A percentile compares a stretch with the other conserved stretches of the same genome.
phyloP scores from a whole-genome alignment of 2,797 vertebrate genomes.

The Gambelia wislizenii region DNA sequence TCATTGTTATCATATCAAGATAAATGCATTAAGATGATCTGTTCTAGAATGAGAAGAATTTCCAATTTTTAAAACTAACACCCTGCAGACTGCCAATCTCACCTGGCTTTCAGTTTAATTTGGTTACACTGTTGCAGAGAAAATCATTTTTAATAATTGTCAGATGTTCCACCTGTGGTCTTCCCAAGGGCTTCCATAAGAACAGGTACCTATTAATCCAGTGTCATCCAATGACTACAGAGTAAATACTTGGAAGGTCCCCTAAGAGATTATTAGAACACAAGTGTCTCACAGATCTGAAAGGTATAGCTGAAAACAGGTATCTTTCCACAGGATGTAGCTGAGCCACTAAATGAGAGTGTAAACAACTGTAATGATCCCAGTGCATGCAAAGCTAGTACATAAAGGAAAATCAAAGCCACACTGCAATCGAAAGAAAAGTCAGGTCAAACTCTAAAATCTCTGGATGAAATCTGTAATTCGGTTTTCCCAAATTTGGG shows the following conservation, averaged over 20 bases:
- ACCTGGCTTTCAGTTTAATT: constrained; percentile 21
- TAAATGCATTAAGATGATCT: constrained; percentile 22
- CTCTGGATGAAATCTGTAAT: neutral
- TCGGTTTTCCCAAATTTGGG: neutral
- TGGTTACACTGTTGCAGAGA: constrained; percentile 31
- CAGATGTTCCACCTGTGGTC: constrained; percentile 44
- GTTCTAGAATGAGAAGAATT: constrained; percentile 25
- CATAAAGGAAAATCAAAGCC: neutral
- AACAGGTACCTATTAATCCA: constrained; percentile 35
- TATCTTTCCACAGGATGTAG: neutral
- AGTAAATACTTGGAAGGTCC: constrained; percentile 47
- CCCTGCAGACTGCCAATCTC: constrained; percentile 42
- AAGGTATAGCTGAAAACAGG: neutral
- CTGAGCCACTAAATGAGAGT: neutral
- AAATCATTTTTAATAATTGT: constrained; percentile 22
- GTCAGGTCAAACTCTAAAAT: neutral
- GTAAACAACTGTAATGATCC: neutral
- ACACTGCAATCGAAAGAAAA: no score
- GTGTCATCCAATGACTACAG: constrained; percentile 11
- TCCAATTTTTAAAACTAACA: constrained; percentile 41
- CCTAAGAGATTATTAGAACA: constrained; percentile 30
- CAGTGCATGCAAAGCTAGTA: neutral
- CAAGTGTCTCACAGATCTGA: neutral
- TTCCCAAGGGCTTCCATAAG: constrained; percentile 10
- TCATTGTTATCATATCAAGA: constrained; percentile 31